Base-by-base conservation (phyloP, 2,797 vertebrate genomes). In the Poeciliopsis paucimaculata region DNA sequence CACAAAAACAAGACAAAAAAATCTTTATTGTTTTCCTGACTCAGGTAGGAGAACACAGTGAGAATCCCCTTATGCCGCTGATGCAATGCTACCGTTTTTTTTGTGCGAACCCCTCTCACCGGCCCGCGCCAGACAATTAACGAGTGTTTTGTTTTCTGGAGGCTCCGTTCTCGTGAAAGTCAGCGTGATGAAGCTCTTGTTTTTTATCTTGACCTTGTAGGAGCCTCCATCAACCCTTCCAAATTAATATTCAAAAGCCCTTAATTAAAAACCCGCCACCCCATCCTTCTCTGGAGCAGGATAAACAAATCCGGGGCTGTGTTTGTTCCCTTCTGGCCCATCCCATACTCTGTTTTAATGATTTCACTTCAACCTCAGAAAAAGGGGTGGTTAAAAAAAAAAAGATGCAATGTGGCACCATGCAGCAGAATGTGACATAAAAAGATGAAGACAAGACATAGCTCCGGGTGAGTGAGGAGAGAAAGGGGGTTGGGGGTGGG, bases 321-420 rank as follows among this genome's bases (percentile, higher is more conserved):
- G 95, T 95, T 95, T 95, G 91, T 95, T 94, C 93, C 94, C 94
- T 95, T 93, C 94, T 94, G 92, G 95, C 93, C 91, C 88, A 92
- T 92, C 90, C 89, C 92, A 92, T 91, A 91, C 90, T 90, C 86
- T 91, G 74, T 91, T 94, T 94, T 94, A 95, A 95, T 95, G 93
- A 95, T 94, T 94, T 94, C 90, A 91, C 93, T 93, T 93, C 90
- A 94, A 93, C 92, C 93, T 86, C 86, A 28, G 77, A 87, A 78
- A 75, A 75, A 77, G 64, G 34, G 20, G 71, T 51, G 49, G 49
- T 51, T 12, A 39, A 47, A 47, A 47, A 51, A 49, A 77, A 75
- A 81, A 80, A 80, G 88, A 84, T 57, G 83, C 89, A 83, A 89
- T 90, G 93, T 88, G 91, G 91, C 93, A 92, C 89, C 77, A 94